Evolutionary conservation across 2,113 vertebrate genomes (phyloP), one percentile per base, ranked within the genome.

Genomic region (Cathartes aura): DNA sequence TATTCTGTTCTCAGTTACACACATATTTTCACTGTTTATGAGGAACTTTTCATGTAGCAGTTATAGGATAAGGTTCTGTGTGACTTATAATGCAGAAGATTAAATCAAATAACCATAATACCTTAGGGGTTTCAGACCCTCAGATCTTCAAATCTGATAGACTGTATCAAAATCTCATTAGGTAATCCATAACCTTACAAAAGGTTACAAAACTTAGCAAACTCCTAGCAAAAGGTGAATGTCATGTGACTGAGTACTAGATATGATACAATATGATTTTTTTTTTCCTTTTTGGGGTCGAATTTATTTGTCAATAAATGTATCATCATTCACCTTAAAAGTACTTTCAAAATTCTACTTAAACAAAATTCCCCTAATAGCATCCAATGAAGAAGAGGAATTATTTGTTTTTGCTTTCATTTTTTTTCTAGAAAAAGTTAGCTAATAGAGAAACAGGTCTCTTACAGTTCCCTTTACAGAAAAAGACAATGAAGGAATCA

Each of bases 361-460:
- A 58, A 66, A 48, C 1, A 30, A n/a, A 40, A 74, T 10, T 30
- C 1, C 3, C 1, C 2, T 50, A 56, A 32, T 3, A 58, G 3
- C 29, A 87, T 60, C 9, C 9, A 11, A 7, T 45, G 12, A 66
- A 86, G 34, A 83, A 36, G 11, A 45, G 8, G 22, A 64, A 52
- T 40, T 56, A 21, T 38, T 55, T 58, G 1, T 0, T 8, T 52
- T 63, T 20, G 0, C 27, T 70, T 62, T 27, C 1, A 1, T n/a
- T 76, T 62, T 90, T 38, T 13, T 8, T 7, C 15, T 42, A 48
- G 5, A 59, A 58, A 45, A 30, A 38, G 0, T 30, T 55, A 59
- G 10, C 11, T 60, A n/a, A 47, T 32, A 26, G 18, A 50, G 26
- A 78, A 90, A 74, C 23, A 56, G 1, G 1, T 7, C 5, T 71